Conservation (phyloP, 2,113 vertebrate species). For the Dasyprocta punctata region DNA sequence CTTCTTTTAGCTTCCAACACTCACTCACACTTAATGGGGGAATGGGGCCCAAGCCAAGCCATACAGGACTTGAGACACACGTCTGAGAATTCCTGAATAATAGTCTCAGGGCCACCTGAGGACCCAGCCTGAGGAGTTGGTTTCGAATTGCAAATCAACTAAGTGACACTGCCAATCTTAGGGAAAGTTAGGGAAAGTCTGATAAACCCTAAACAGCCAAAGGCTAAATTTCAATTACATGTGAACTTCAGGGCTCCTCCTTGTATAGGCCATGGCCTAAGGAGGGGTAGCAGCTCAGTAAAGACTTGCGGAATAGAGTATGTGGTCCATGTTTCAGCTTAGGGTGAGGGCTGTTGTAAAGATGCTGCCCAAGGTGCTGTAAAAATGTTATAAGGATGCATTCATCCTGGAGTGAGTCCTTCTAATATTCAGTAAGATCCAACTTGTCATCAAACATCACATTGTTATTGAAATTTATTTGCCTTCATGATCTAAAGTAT, state of each 20-base stretch:
- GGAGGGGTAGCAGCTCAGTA: neutral
- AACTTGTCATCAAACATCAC: neutral
- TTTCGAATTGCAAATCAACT: neutral
- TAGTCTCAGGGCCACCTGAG: neutral
- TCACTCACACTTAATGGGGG: accelerated
- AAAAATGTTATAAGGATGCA: neutral
- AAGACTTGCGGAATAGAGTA: neutral
- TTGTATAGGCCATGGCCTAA: neutral
- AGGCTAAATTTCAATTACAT: slow-evolving; percentile 20
- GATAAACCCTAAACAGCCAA: neutral
- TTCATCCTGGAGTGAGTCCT: neutral
- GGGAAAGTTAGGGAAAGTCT: neutral
- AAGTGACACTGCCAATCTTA: neutral
- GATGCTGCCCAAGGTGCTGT: neutral
- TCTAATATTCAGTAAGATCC: neutral
- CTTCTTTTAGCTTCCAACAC: neutral
- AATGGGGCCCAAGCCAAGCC: neutral
- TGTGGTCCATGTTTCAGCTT: neutral
- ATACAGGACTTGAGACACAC: neutral
- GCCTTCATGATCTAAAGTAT: neutral
- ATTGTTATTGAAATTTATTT: neutral
- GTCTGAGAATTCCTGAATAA: neutral
- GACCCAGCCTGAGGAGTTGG: neutral
- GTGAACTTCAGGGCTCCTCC: neutral
- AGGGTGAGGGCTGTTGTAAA: neutral